These are phyloP conservation scores for Callospermophilus lateralis DNA, from an alignment of 2,113 vertebrate species.

Conservation along the genomic window DNA sequence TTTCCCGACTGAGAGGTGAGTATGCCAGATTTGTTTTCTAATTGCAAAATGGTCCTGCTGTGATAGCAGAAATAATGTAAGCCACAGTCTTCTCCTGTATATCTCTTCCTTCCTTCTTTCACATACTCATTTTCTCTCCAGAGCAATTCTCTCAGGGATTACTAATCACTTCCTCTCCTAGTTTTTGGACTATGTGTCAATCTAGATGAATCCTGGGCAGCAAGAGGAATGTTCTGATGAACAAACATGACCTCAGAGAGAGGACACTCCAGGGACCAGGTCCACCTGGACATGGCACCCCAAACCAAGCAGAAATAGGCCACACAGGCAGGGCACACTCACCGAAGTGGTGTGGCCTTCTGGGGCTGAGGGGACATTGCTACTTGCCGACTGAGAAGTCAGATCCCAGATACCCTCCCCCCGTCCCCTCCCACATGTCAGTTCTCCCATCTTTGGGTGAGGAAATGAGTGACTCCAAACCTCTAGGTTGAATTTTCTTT, in stretches of 20 bases:
- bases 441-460: not conserved
- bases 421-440: not conserved
- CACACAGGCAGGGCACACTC: not conserved
- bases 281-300: not conserved
- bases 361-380: not conserved
- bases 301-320: not conserved
- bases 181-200: not conserved
- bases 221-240: accelerated
- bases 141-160: not conserved
- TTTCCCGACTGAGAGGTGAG: not conserved
- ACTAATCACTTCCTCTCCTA: not conserved
- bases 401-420: not conserved
- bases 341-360: not conserved
- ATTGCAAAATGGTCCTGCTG: too few species aligned
- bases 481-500: not conserved
- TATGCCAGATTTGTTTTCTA: not conserved
- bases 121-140: not conserved
- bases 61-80: not conserved
- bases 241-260: not conserved
- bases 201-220: not conserved
- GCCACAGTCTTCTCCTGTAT: not conserved
- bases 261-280: not conserved
- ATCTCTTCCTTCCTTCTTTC: too few species aligned
- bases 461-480: not conserved
- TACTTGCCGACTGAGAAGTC: not conserved